Base-by-base conservation (phyloP, 1,140 invertebrate species). In the Drosophila pachea region DNA sequence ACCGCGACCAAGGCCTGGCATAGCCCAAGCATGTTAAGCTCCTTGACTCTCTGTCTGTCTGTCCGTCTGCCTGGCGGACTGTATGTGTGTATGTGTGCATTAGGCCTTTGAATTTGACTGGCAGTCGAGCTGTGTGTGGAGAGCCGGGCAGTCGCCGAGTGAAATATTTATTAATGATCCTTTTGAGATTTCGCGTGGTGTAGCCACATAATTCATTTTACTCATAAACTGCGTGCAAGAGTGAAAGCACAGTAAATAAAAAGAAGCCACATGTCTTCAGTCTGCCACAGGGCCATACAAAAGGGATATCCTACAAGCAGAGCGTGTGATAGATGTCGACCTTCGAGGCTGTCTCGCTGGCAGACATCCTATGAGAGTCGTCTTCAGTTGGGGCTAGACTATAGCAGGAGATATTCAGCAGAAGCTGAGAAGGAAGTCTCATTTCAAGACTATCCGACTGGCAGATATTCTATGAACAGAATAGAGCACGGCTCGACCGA, bases 81-180 rank as follows among this genome's bases (percentile, higher is more conserved):
- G 22, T 22, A 22, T 22, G 33, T 65, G 61, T 63, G 43, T 50
- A 7, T 55, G 33, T 65, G 61, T 47, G 45, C 12, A 50, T 48
- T 49, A 54, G 70, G 70, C 62, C 58, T 56, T 69, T 59, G 33
- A 42, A 65, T 56, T 67, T 74, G 50, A 64, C 67, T 56, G 67
- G 40, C 65, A 68, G 43, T 49, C 65, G 52, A 65, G 45, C 1
- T 3, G n/a, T 22, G 53, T 52, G 53, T 38, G 53, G 52, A 56
- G 36, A 65, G 52, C 62, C 35, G 22, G 40, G 60, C 61, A 61
- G 68, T 40, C 67, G 56, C 36, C 60, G 45, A 70, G 63, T 74
- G 59, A 71, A 78, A 68, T 78, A 78, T 84, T 83, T 83, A 82
- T 82, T 84, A 84, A 84, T 83, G 79, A 78, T 84, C 75, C 65